Conservation (phyloP, 2,113 vertebrate species). For the Nothobranchius kuhntae region DNA sequence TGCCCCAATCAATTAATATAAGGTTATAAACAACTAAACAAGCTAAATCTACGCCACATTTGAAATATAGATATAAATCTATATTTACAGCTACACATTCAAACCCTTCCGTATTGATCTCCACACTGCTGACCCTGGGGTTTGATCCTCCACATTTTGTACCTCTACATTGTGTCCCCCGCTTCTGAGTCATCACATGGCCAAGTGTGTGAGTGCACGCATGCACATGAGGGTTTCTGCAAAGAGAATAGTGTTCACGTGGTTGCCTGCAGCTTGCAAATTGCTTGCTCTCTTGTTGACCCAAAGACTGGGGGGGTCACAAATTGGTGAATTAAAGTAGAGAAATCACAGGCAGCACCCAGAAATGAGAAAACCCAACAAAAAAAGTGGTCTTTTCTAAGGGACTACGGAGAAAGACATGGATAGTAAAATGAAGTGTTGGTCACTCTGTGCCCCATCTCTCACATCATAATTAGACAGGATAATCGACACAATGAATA, state of each 20-base stretch:
- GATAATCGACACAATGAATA: conserved; percentile 53
- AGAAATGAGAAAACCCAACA: conserved; percentile 5
- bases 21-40: too few relatives aligned
- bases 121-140: neutral
- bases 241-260: conserved; percentile 23
- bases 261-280: conserved; percentile 25
- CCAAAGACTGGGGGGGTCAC: neutral
- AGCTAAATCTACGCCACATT: too few relatives aligned
- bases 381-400: neutral
- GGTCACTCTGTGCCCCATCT: conserved; percentile 23
- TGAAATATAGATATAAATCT: too few relatives aligned
- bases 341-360: neutral
- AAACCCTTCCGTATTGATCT: conserved; percentile 30
- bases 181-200: conserved; percentile 50
- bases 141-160: conserved; percentile 26
- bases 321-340: neutral
- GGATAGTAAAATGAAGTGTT: conserved; percentile 24
- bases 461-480: conserved; percentile 41
- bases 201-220: conserved; percentile 14
- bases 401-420: conserved; percentile 12
- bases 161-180: conserved; percentile 47
- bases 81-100: too few relatives aligned
- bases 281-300: conserved; percentile 13
- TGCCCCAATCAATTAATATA: too few relatives aligned
- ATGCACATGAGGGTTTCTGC: conserved; percentile 35